Evolutionary conservation across 2,797 vertebrate genomes (phyloP), one percentile per base, ranked within the genome.

Genomic region (Helostoma temminkii): DNA sequence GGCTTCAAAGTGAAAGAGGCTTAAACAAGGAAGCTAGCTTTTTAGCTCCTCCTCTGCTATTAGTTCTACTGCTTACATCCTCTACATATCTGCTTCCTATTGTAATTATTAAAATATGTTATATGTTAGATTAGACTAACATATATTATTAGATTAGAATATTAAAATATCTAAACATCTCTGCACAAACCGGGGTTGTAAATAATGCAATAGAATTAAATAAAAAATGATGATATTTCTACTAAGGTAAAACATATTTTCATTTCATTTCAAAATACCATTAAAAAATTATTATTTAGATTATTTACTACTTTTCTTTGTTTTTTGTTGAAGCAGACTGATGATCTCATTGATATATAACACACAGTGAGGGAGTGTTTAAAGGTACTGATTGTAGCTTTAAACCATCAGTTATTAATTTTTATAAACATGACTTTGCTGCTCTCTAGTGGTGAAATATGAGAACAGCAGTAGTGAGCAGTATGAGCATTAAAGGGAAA

Each of bases 1-100:
- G 19, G 80, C 76, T 84, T 90, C 83, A 85, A 83, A 85, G 76
- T 43, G 50, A 59, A 59, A 21, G 21, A 21, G 78, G 66, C 46
- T 26, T 24, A 15, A 66, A 50, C 19, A 26, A 28, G 16, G 30
- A 14, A 57, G 61, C 22, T 2, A 16, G 57, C 39, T 68, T 26
- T 30, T 66, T 68, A 25, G 59, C 46, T 43, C 59, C 60, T 57
- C 25, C 45, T 56, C 53, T 67, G 49, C 24, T 47, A 46, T 56
- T 11, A 57, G 46, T 6, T 63, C 39, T 47, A 72, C 39, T 57
- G 71, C 71, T 63, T 57, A 75, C 64, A 58, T 63, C 69, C 32
- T 50, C 9, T 11, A 57, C n/a, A n/a, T n/a, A n/a, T n/a, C 63
- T 68, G 65, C 28, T 67, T 62, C 41, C 68, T 64, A 18, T 47